Evolutionary conservation across 2,113 vertebrate species (phyloP).

Genomic region (Origma solitaria): DNA sequence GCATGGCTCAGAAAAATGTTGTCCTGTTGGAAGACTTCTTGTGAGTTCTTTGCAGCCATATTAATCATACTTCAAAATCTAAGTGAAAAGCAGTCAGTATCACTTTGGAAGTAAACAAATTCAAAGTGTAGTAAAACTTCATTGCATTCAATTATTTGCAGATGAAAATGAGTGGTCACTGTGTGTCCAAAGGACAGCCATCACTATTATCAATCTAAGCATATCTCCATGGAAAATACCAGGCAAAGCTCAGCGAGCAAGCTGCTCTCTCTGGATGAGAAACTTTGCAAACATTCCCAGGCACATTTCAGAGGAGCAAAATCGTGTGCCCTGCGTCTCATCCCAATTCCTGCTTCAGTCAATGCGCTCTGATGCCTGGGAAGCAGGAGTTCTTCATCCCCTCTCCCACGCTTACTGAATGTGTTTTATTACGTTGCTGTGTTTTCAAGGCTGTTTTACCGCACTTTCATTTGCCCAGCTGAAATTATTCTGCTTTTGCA

Average conservation of each 20-base stretch:
- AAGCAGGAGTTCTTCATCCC: background rate
- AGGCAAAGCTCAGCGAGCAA: background rate
- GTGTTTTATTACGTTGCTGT: background rate
- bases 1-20: background rate
- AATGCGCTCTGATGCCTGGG: background rate
- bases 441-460: background rate
- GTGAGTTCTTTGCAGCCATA: background rate
- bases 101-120: background rate
- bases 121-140: background rate
- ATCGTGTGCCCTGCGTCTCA: fast-evolving
- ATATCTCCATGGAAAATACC: background rate
- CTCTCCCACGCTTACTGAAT: background rate
- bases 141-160: background rate
- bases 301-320: background rate
- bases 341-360: background rate
- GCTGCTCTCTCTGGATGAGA: background rate
- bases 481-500: background rate
- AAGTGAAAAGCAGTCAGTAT: background rate
- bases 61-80: background rate
- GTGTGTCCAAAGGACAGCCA: background rate
- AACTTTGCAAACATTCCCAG: background rate
- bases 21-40: background rate
- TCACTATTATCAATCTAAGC: background rate
- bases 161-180: background rate
- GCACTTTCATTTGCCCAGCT: background rate